Evolutionary conservation across 2,113 vertebrate species (phyloP).

Genomic region (Nesoenas mayeri): DNA sequence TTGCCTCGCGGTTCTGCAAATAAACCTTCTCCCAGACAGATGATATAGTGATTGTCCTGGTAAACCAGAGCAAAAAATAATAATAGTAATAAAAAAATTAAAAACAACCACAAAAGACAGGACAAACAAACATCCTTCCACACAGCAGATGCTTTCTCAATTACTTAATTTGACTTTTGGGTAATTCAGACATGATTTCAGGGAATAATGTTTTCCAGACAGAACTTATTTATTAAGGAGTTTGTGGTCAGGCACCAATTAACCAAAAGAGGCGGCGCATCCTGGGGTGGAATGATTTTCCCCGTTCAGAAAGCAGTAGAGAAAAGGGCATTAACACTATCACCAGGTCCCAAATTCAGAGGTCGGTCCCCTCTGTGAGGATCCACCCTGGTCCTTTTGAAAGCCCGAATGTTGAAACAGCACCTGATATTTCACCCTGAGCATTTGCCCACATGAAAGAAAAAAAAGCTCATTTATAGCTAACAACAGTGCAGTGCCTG

Average conservation of each 20-base stretch:
- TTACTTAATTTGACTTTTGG: conserved; percentile 73
- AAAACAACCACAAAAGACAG: background rate
- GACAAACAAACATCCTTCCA: conserved; percentile 42
- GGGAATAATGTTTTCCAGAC: conserved; percentile 75
- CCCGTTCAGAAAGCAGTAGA: background rate
- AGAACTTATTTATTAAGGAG: conserved; percentile 63
- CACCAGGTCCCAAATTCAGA: conserved; percentile 1
- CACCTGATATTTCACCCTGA: conserved; percentile 80
- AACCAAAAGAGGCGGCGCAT: conserved; percentile 41
- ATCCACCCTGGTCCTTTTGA: conserved; percentile 69
- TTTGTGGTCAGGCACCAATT: conserved; percentile 66
- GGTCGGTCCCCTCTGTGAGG: conserved; percentile 63
- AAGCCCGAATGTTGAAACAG: conserved; percentile 77
- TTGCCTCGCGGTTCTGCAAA: conserved; percentile 14
- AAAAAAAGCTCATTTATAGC: conserved; percentile 41
- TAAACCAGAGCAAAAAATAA: background rate
- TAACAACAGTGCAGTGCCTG: conserved; percentile 4
- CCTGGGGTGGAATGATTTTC: conserved; percentile 35
- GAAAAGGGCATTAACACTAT: background rate
- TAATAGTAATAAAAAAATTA: background rate
- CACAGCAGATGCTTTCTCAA: conserved; percentile 69
- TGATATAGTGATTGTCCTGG: conserved; percentile 20
- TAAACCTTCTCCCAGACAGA: conserved; percentile 39
- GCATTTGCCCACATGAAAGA: conserved; percentile 71
- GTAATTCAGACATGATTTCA: conserved; percentile 68